These are phyloP conservation scores for Papilio helenus DNA, from an alignment of 1,140 invertebrate genomes.

Conservation along the genomic window DNA sequence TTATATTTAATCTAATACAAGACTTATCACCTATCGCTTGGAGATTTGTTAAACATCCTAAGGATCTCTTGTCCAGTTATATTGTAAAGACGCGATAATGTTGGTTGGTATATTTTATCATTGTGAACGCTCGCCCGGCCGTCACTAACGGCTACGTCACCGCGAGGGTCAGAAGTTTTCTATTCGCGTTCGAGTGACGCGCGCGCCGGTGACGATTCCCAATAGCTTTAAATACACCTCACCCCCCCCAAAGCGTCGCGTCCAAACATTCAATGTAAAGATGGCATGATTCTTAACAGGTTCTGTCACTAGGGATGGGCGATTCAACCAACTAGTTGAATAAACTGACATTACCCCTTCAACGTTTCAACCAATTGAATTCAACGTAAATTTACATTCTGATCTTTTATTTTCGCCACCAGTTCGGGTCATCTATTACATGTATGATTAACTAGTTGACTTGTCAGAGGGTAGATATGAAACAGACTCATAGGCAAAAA, in stretches of 20 bases:
- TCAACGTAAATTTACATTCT: no score
- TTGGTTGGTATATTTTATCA: not conserved
- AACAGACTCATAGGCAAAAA: not conserved
- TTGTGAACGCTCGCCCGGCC: conserved; percentile 45
- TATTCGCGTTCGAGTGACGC: conserved; percentile 76
- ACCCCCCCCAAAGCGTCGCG: conserved; percentile 43
- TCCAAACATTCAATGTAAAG: not conserved
- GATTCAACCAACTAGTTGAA: no score
- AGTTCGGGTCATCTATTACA: no score
- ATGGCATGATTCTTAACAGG: not conserved
- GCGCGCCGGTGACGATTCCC: conserved; percentile 63
- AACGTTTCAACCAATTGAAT: no score
- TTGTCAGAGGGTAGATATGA: not conserved
- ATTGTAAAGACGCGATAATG: not conserved
- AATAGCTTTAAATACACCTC: conserved; percentile 53
- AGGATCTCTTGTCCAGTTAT: not conserved
- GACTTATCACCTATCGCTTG: no score
- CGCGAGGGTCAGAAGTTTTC: conserved; percentile 71
- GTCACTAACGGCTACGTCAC: conserved; percentile 66
- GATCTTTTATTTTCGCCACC: no score
- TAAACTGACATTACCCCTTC: no score
- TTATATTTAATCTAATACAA: no score
- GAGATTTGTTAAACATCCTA: no score
- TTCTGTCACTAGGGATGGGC: not conserved
- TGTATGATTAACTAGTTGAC: not conserved